Conservation (phyloP, 2,113 vertebrate species). For the Gymnobelideus leadbeateri region DNA sequence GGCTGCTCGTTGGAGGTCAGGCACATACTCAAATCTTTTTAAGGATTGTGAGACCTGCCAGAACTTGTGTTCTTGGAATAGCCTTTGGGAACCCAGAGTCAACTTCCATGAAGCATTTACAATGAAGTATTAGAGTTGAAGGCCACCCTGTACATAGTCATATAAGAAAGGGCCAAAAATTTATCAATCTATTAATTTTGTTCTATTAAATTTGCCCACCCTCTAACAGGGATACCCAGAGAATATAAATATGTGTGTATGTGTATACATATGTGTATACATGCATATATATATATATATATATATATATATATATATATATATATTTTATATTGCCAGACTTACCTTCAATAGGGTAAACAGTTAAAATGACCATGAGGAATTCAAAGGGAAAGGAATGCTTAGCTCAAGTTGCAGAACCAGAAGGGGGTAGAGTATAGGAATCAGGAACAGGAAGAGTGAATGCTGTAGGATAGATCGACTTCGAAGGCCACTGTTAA, state of each 20-base stretch:
- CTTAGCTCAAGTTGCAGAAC: background rate
- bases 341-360: background rate
- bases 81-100: background rate
- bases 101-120: background rate
- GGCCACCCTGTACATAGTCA: background rate
- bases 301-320: background rate
- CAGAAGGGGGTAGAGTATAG: background rate
- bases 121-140: background rate
- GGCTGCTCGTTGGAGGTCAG: background rate
- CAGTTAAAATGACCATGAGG: background rate
- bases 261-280: background rate
- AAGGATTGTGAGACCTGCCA: background rate
- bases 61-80: background rate
- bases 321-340: background rate
- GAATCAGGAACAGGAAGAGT: background rate
- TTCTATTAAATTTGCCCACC: background rate
- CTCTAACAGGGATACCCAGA: constrained; percentile 14
- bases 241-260: background rate
- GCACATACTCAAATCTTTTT: background rate
- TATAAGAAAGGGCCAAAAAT: background rate
- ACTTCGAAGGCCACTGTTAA: constrained; percentile 10
- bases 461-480: constrained; percentile 5
- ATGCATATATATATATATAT: background rate
- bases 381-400: background rate
- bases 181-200: background rate